Percentiles rank a stretch among this genome's conserved stretches.
Evolutionary conservation across 2,888 invertebrate genomes (phyloP).

Genomic region (Sturmia bella): DNA sequence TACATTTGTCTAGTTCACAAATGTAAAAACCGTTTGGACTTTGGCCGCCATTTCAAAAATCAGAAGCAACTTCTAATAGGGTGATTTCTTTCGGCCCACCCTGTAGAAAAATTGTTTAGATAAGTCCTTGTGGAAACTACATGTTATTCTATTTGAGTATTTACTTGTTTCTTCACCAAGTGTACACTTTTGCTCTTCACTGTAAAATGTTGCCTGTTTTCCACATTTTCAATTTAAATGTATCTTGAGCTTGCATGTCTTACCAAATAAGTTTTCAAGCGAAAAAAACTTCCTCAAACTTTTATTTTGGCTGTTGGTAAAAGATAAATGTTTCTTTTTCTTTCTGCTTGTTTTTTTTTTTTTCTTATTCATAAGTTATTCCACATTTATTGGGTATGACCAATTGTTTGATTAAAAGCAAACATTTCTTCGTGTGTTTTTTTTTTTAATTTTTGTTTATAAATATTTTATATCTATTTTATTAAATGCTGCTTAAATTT

Average conservation of each 20-base stretch:
- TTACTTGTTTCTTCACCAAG: too few species aligned
- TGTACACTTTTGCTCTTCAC: background rate
- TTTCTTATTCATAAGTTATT: background rate
- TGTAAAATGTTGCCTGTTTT: background rate
- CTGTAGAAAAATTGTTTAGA: too few species aligned
- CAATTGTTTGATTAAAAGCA: slow-evolving; percentile 64
- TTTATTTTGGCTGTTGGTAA: background rate
- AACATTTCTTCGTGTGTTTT: slow-evolving; percentile 26
- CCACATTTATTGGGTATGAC: slow-evolving; percentile 64
- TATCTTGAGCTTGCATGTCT: slow-evolving; percentile 40
- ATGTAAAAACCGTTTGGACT: too few species aligned
- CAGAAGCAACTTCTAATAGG: too few species aligned
- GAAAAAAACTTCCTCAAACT: slow-evolving; percentile 60
- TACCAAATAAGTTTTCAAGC: slow-evolving; percentile 29
- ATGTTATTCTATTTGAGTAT: too few species aligned
- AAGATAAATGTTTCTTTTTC: slow-evolving; percentile 47
- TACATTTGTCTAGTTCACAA: too few species aligned
- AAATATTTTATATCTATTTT: slow-evolving; percentile 10
- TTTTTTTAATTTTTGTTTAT: background rate
- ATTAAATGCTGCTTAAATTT: slow-evolving; percentile 43
- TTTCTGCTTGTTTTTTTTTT: background rate
- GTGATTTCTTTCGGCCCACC: too few species aligned
- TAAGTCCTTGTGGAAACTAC: too few species aligned
- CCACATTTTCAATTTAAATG: slow-evolving; percentile 5
- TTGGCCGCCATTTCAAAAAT: too few species aligned